Evolutionary conservation across 2,113 vertebrate genomes (phyloP), one percentile per base, ranked within the genome.

Genomic region (Ammodytes marinus): DNA sequence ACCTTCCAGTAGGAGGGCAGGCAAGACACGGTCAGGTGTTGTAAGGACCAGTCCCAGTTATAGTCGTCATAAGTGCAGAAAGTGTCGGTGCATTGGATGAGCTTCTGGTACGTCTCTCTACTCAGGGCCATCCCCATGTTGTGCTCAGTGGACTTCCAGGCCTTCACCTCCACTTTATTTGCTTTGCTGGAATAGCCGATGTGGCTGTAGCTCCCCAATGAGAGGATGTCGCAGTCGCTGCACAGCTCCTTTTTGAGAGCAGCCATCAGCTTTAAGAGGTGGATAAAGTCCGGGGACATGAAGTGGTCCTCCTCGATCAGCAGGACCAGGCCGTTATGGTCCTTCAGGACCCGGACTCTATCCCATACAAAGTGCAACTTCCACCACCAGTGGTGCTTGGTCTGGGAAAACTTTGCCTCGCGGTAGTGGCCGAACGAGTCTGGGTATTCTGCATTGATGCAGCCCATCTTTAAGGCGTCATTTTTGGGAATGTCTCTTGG

Each of bases 301-400:
- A 95, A 99, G 77, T 99, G 98, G 84, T 99, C 98, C 90, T 99
- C 98, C 88, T 99, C 98, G 8, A 99, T 93, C 74, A 99, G 96
- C 3, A 99, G 92, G 43, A 99, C 92, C 19, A 96, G 91, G 72
- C 97, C 97, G 8, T 90, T 77, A 80, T 97, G 96, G 15, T 96
- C 95, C 52, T 94, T 95, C 61, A 99, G 93, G 12, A 89, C 93
- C 58, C 93, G 95, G 43, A 99, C 94, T 69, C 97, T 91, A 82
- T 99, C 98, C 98, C 97, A 99, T 0, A 97, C 97, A 83, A 99
- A 99, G 86, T 99, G 98, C 89, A 99, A 94, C 95, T 99, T 99
- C 98, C 98, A 99, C 98, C 98, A 99, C 98, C 98, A 99, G 85
- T 99, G 98, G 91, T 99, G 98, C 91, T 99, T 99, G 87, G 97